Evolutionary conservation across 64 coral and sea anemone species (phyloP), one percentile per base, ranked within the genome.

Genomic region (Montipora cactus): DNA sequence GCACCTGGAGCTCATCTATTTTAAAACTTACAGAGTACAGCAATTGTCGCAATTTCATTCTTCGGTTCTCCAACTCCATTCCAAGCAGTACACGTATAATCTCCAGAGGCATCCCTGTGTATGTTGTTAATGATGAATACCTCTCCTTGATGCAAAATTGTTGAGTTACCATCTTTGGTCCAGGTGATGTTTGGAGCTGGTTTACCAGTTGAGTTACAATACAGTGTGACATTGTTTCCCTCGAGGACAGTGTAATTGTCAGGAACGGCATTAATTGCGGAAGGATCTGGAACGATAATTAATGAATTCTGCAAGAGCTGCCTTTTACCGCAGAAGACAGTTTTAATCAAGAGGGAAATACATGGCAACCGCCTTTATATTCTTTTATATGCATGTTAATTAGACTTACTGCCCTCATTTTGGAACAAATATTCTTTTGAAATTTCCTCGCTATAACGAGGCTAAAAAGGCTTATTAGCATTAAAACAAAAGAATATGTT

Each of bases 171-270:
- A 73, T 75, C 23, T 55, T 89, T 89, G 16, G 44, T 78, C 94
- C 89, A 95, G 7, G 86, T 74, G 52, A 95, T 80, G 37, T 79
- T 88, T 23, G 94, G 94, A n/a, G 21, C 1, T 3, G 94, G 94
- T 64, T 83, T 95, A 23, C 94, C 94, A 81, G 81, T 91, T 5
- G 94, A 89, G 44, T 95, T 95, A 81, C 89, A 91, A 71, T 79
- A n/a, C 18, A 95, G 16, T 5, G 21, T 47, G 18, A 84, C 57
- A 18, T 79, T 82, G 11, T 72, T 52, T 25, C 78, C 87, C 44
- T 94, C 93, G 50, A 44, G 7, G 10, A 89, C 78, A n/a, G 69
- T 83, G 20, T 87, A 72, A 49, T 83, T 87, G 52, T 20, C 28
- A 75, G 91, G 81, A 7, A 2, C 15, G 7, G 49, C n/a, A 5